Evolutionary conservation across 2,113 vertebrate genomes (phyloP), one percentile per base, ranked within the genome.

Genomic region (Pelobates fuscus): DNA sequence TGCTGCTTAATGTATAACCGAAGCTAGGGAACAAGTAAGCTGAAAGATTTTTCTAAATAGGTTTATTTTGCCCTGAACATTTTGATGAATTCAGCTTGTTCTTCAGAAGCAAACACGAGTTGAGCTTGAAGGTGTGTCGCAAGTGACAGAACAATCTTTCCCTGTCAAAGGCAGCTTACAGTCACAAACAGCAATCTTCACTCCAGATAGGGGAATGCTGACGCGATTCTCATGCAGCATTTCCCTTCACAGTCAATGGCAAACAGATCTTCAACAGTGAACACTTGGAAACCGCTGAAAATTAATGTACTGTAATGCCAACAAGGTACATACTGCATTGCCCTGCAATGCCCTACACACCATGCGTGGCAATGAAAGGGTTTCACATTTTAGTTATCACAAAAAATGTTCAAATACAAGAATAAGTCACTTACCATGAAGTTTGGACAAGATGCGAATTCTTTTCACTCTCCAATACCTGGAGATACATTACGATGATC

Each of bases 401-500:
- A 49, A 60, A 37, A 63, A 21, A 86, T 30, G 32, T 37, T n/a
- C n/a, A 69, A 14, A 89, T 82, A 12, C 37, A 86, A 89, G 80
- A 81, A 90, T 88, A 82, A 80, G 80, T 85, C 88, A 91, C 94
- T 93, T 87, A 95, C 94, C 94, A 95, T 86, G 94, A 91, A 4
- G 92, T 95, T 90, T 95, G 93, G 85, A 94, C 92, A 89, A 95
- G 92, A 87, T 91, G 91, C 60, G 91, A 86, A 82, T 93, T 93
- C 88, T 89, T 92, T 85, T 95, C 92, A 89, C 92, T 94, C 83
- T 95, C 94, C 86, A 95, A 91, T 85, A 95, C 93, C 89, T 95
- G 94, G 79, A 95, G 92, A 85, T 95, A 95, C 93, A 95, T 92
- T 87, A 95, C 92, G 86, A 95, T 95, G 83, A 95, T 94, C 94